Conservation (phyloP, 2,113 vertebrate species). For the Tiliqua scincoides region DNA sequence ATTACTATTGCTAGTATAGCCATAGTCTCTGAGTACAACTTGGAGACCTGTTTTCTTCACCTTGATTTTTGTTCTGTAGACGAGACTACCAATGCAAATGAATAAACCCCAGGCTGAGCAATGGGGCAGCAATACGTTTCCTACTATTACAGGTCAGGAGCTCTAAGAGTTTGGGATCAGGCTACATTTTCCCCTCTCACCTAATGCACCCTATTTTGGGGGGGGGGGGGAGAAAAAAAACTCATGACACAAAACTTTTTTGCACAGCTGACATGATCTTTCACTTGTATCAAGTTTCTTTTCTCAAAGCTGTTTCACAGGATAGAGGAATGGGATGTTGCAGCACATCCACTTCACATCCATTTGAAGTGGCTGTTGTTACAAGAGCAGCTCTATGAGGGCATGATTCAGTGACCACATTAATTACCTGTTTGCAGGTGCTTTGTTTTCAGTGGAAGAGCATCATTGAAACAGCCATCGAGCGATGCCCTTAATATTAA, state of each 20-base stretch:
- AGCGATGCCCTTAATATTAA: background rate
- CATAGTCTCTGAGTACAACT: background rate
- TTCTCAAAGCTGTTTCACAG: background rate
- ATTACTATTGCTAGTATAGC: slow-evolving; percentile 12
- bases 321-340: background rate
- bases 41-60: slow-evolving; percentile 23
- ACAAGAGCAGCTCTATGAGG: background rate
- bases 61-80: background rate
- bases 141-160: background rate
- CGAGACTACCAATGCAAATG: background rate
- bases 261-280: background rate
- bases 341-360: too few species aligned
- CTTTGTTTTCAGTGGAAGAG: background rate
- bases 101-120: background rate
- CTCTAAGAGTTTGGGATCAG: background rate
- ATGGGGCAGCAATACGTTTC: slow-evolving; percentile 10
- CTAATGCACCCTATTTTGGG: background rate
- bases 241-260: background rate
- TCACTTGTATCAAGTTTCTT: slow-evolving; percentile 4
- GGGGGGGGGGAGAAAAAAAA: too few species aligned
- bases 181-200: background rate
- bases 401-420: background rate
- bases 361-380: background rate
- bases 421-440: background rate
- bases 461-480: background rate